A percentile compares a stretch with the other conserved stretches of the same genome.
Evolutionary conservation across 2,113 vertebrate species (phyloP).

Genomic region (Perca flavescens): DNA sequence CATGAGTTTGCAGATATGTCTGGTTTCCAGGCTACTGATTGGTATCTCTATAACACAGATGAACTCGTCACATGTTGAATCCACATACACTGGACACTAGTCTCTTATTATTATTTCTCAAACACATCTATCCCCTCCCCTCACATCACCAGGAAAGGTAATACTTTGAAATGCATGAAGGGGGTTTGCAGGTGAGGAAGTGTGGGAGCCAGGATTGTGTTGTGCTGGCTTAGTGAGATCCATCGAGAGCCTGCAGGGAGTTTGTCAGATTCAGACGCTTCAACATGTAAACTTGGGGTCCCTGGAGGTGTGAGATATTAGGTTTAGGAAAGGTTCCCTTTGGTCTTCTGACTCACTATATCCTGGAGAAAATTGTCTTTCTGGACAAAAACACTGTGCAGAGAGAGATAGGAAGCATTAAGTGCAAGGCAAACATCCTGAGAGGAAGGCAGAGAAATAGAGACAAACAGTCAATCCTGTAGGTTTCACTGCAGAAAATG

Average conservation of each 20-base stretch:
- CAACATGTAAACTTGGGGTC: conserved; percentile 50
- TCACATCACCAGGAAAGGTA: not conserved
- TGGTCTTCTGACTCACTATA: conserved; percentile 42
- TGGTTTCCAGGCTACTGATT: not conserved
- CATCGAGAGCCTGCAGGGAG: conserved; percentile 36
- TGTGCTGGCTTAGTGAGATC: conserved; percentile 33
- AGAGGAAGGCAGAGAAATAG: conserved; percentile 20
- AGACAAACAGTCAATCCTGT: conserved; percentile 1
- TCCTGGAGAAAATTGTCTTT: conserved; percentile 51
- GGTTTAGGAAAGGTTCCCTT: conserved; percentile 49
- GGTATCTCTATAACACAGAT: conserved; percentile 11
- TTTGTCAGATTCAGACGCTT: conserved; percentile 53
- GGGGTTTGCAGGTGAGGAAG: conserved; percentile 7
- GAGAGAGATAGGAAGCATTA: conserved; percentile 27
- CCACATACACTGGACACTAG: not conserved
- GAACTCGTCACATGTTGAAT: conserved; percentile 7
- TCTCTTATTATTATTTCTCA: not conserved
- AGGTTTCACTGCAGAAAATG: conserved; percentile 13
- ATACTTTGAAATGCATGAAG: conserved; percentile 33
- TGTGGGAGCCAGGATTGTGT: conserved; percentile 17
- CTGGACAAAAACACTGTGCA: conserved; percentile 52
- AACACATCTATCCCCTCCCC: not conserved
- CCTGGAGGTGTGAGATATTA: conserved; percentile 60
- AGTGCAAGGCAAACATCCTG: conserved; percentile 18
- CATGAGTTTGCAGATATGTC: no score